phyloP scores from a whole-genome alignment of 2,113 vertebrate species.

The Corydoras sp. region DNA sequence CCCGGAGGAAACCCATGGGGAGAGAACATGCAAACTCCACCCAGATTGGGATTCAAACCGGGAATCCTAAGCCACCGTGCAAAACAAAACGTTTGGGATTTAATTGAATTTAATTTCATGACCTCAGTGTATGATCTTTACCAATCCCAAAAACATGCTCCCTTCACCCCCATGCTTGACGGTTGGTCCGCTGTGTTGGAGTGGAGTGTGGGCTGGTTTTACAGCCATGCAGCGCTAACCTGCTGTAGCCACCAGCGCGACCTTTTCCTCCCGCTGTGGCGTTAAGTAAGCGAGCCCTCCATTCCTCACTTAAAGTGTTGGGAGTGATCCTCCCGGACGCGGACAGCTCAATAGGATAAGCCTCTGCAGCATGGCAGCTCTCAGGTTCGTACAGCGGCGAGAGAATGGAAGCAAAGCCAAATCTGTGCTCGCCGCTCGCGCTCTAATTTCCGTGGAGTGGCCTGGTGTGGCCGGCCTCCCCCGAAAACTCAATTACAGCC shows the following conservation, averaged over 20 bases:
- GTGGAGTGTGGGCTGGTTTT: no score
- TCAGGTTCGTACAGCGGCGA: conserved; percentile 30
- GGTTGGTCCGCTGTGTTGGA: no score
- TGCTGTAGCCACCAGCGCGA: no score
- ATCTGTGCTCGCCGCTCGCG: conserved; percentile 19
- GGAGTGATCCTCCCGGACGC: conserved; percentile 44
- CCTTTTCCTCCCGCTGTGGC: not conserved
- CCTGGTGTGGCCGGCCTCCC: conserved; percentile 2
- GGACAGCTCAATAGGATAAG: conserved; percentile 46
- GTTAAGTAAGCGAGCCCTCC: not conserved
- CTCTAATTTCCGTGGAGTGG: conserved; percentile 30
- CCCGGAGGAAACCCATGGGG: no score
- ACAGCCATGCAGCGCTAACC: no score
- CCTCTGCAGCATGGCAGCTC: conserved; percentile 36
- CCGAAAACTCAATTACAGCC: conserved; percentile 41
- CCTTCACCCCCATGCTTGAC: no score
- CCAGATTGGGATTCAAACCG: no score
- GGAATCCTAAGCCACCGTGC: conserved; percentile 4
- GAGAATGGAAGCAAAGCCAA: conserved; percentile 31
- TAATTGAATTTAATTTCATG: not conserved
- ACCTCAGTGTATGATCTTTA: not conserved
- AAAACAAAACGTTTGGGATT: not conserved
- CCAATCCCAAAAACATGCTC: no score
- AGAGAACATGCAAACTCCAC: no score
- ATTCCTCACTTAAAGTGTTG: conserved; percentile 28